Percentiles rank a stretch among this genome's conserved stretches.
phyloP scores from a whole-genome alignment of 2,888 invertebrate species.

The Toxonevra muliebris region DNA sequence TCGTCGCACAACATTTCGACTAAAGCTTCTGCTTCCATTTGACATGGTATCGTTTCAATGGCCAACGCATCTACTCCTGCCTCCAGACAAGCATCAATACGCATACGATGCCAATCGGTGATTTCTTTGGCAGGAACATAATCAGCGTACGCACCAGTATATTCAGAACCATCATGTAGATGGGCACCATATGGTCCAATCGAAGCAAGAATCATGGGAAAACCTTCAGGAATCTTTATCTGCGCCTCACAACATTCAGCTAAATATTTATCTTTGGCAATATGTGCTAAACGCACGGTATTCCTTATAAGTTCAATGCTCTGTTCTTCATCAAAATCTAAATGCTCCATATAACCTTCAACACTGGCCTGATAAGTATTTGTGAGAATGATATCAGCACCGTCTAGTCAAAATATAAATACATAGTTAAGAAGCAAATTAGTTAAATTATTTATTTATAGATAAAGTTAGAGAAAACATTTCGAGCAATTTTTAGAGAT shows the following conservation, averaged over 20 bases:
- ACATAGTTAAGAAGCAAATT: not conserved
- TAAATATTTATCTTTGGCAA: constrained; percentile 73
- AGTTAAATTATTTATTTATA: not conserved
- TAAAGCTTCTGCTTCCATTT: constrained; percentile 84
- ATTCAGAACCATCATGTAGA: constrained; percentile 91
- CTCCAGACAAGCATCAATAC: constrained; percentile 80
- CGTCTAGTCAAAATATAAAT: constrained; percentile 70
- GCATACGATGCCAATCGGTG: constrained; percentile 84
- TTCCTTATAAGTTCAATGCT: constrained; percentile 77
- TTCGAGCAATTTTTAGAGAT: too few relatives aligned
- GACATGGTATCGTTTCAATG: constrained; percentile 91
- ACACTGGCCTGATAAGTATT: constrained; percentile 90
- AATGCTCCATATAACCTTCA: constrained; percentile 78
- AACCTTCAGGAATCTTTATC: constrained; percentile 48
- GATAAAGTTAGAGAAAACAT: too few relatives aligned
- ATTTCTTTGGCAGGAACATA: constrained; percentile 74
- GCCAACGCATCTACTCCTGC: constrained; percentile 87
- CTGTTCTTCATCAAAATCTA: constrained; percentile 74
- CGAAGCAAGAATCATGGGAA: constrained; percentile 82
- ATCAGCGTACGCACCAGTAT: constrained; percentile 84
- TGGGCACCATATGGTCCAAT: constrained; percentile 94
- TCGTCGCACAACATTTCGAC: constrained; percentile 78
- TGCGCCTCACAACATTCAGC: constrained; percentile 66
- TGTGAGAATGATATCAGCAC: constrained; percentile 87
- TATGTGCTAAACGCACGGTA: constrained; percentile 78